Base-by-base conservation (phyloP, 2,797 vertebrate species). In the Chloroceryle inda region DNA sequence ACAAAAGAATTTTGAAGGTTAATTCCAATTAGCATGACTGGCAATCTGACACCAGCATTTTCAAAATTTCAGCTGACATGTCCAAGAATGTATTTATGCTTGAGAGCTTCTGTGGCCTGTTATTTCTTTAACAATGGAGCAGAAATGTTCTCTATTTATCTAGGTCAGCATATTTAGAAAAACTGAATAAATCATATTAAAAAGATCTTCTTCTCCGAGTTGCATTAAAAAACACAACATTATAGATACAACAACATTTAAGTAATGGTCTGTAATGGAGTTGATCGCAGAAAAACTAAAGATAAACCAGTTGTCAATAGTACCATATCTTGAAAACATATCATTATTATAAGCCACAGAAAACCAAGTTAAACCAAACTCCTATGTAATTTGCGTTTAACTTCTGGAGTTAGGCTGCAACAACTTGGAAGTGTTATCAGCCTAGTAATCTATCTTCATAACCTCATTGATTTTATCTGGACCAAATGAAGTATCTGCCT, bases 131-230 rank as follows among this genome's bases (percentile, higher is more conserved):
- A 94, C 91, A 96, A 89, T n/a, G 49, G 33, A 87, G 24, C 15
- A 79, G 94, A 94, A 89, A 47, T 26, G 7, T 24, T 91, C 85
- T 84, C 64, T 77, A 11, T 87, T 90, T 91, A 85, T 85, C 52
- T 44, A 74, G 77, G 89, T 95, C 85, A 96, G 77, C 59, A 64
- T 74, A 88, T 76, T 93, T 77, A 49, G 52, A 81, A 94, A 95
- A 96, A 93, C 23, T 7, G 68, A 96, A 93, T 74, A 89, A 88
- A 92, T 94, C 49, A 44, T 52, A 91, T 83, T 75, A 85, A 92
- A 85, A 89, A 77, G 50, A 91, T 92, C 78, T 69, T 87, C 20
- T 83, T 61, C 81, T 91, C 66, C 20, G 45, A 83, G 68, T 8
- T 74, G 45, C 31, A 81, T 52, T 93, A 66, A 85, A 79, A 90